Evolutionary conservation across 2,113 vertebrate species (phyloP), one percentile per base, ranked within the genome.

Genomic region (Nyctereutes procyonoides): DNA sequence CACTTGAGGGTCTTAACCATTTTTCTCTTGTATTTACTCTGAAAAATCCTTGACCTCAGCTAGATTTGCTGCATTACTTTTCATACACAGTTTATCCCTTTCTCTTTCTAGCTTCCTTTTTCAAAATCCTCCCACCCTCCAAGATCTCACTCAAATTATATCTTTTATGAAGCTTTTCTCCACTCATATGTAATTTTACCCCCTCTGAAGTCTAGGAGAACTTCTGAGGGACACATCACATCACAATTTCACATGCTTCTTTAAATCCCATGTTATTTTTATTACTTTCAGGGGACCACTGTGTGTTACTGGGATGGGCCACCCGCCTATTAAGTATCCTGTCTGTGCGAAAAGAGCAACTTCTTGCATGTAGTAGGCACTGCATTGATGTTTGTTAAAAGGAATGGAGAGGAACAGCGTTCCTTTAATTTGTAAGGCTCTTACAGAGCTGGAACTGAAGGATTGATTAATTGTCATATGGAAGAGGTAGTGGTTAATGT

Each of bases 381-480:
- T 65, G 55, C 53, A 55, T 2, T 82, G n/a, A 62, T 30, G 15
- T 65, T 65, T 63, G n/a, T 73, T 58, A n/a, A 91, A 63, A 77
- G 53, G 53, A 76, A 20, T 48, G 26, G 65, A 87, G 38, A 22
- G 22, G 58, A 86, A 60, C n/a, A 16, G 71, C 38, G 17, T 63
- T 83, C 53, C 55, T 77, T 16, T 80, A 48, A 95, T 96, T 65
- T 83, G 62, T 76, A 91, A 92, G 74, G 87, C 80, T 81, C 28
- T n/a, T 77, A 38, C 32, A 35, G 84, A 97, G 88, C 22, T 96
- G 53, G 81, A 96, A 92, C 58, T 14, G 60, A 81, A 85, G 71
- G 56, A 95, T 81, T 91, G 96, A 96, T 97, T 88, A 80, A 92
- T 92, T 92, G 83, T 97, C 87, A 48, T 43, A 7, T 30, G 30